Evolutionary conservation across 2,797 vertebrate genomes (phyloP), one percentile per base, ranked within the genome.

Genomic region (Notolabrus celidotus): DNA sequence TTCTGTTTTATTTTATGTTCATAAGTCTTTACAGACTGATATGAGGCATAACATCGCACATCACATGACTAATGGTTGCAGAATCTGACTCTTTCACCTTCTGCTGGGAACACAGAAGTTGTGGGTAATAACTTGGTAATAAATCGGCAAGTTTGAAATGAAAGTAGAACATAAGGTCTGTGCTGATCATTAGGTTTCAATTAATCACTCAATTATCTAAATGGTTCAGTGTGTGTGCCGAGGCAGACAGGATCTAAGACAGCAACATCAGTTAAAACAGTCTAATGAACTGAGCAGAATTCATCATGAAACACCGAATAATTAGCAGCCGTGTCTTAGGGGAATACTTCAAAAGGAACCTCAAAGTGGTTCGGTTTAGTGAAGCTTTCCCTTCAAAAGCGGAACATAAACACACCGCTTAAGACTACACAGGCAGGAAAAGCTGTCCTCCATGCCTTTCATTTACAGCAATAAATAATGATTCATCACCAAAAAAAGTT

Each of bases 191-290:
- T 93, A 91, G 86, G 81, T 83, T 88, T 89, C 88, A 92, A 93
- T 93, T 93, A 93, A 93, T 94, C 90, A 92, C 92, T 93, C 89
- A 93, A 91, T 93, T 92, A 93, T 86, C 87, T 79, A 86, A 90
- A 91, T 80, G 82, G 82, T 83, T 88, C 65, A 42, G 79, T 67
- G 77, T 55, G 84, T 64, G 82, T 36, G 58, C 67, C 41, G 59
- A 88, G 59, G 77, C 83, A 87, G 79, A 76, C 85, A 82, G 67
- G 90, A 93, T 94, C 90, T 91, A 77, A 93, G 88, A 87, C 84
- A 41, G 74, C 69, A 90, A 86, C 92, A 94, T 93, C 90, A 94
- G 89, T 93, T 90, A 89, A 91, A 92, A 86, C 88, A 71, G 83
- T 88, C 86, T 94, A 93, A 94, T 92, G 92, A 94, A 92, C 90